phyloP scores from a whole-genome alignment of 2,888 invertebrate species.

The Leucophora obtusa region DNA sequence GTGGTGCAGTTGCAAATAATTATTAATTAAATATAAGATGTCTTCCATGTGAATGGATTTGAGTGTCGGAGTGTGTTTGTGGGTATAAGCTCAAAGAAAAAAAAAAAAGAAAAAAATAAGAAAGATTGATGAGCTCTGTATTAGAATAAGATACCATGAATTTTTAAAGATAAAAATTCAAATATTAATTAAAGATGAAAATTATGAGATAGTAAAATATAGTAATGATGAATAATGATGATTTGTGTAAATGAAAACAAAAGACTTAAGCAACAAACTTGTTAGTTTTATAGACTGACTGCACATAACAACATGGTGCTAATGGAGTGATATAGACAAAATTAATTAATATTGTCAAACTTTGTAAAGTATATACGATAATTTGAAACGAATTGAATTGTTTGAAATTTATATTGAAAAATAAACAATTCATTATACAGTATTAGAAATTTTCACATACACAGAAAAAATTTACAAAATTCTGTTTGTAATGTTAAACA shows the following conservation, averaged over 20 bases:
- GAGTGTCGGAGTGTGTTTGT: not conserved
- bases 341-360: too few relatives aligned
- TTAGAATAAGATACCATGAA: slow-evolving; percentile 49
- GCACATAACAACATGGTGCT: too few relatives aligned
- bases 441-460: too few relatives aligned
- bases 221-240: slow-evolving; percentile 46
- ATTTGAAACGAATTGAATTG: too few relatives aligned
- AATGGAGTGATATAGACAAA: too few relatives aligned
- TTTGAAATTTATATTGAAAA: too few relatives aligned
- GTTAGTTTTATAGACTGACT: too few relatives aligned
- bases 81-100: not conserved
- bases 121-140: slow-evolving; percentile 60
- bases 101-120: not conserved
- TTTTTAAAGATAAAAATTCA: slow-evolving; percentile 48
- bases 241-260: not conserved
- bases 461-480: too few relatives aligned
- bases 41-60: slow-evolving; percentile 28
- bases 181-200: slow-evolving; percentile 62
- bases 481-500: too few relatives aligned
- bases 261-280: slow-evolving; percentile 10
- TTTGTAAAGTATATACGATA: too few relatives aligned
- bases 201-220: slow-evolving; percentile 37
- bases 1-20: slow-evolving; percentile 59
- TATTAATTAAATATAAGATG: slow-evolving; percentile 63
- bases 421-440: too few relatives aligned